phyloP scores from a whole-genome alignment of 2,113 vertebrate genomes.

The Oenanthe melanoleuca region DNA sequence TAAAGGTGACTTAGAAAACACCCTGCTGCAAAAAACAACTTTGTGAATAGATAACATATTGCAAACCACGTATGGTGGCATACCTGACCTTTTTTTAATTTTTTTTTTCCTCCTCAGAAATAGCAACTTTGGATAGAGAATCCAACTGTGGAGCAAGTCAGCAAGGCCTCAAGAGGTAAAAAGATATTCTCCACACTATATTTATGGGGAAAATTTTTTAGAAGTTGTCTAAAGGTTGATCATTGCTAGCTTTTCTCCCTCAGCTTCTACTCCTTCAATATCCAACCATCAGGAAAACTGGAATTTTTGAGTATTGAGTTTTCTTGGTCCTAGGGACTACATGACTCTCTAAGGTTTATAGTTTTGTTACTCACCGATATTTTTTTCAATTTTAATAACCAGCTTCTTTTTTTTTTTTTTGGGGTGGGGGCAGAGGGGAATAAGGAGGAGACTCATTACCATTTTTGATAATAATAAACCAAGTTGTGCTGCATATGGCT shows the following conservation, averaged over 20 bases:
- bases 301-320: background rate
- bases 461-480: background rate
- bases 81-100: fast-evolving
- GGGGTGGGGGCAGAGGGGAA: fast-evolving
- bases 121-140: background rate
- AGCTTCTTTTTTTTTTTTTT: background rate
- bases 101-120: background rate
- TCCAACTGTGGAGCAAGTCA: background rate
- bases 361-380: background rate
- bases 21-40: background rate
- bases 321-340: background rate
- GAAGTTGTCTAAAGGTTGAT: background rate
- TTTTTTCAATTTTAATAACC: background rate
- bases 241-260: background rate
- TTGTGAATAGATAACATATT: background rate
- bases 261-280: background rate
- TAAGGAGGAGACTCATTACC: background rate
- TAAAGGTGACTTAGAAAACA: background rate
- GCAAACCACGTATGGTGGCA: background rate
- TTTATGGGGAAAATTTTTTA: background rate
- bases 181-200: background rate
- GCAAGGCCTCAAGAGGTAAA: background rate
- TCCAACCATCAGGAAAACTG: background rate
- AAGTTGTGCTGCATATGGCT: background rate
- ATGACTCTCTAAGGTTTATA: background rate